phyloP scores from a whole-genome alignment of 2,888 invertebrate genomes.

The Troides aeacus region DNA sequence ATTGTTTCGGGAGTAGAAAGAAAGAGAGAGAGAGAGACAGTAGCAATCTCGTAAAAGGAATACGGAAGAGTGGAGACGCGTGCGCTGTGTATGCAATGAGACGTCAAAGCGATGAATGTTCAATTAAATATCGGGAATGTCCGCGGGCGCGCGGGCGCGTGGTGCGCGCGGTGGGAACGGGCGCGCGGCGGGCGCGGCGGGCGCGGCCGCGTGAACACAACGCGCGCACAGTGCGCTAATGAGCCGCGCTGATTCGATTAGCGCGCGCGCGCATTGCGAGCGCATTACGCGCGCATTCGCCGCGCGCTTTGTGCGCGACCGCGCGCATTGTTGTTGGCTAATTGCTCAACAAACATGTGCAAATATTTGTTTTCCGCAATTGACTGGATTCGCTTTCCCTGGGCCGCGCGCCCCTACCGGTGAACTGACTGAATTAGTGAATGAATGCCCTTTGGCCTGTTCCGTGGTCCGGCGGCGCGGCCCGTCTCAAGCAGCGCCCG shows the following conservation, averaged over 20 bases:
- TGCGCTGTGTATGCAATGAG: too few relatives aligned
- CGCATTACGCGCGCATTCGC: constrained; percentile 12
- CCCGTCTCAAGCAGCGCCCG: background rate
- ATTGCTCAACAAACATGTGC: constrained; percentile 25
- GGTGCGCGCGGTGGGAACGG: constrained; percentile 18
- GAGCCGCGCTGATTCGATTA: constrained; percentile 20
- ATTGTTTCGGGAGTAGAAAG: too few relatives aligned
- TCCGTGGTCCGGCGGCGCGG: background rate
- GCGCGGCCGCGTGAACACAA: constrained; percentile 19
- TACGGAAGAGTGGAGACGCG: too few relatives aligned
- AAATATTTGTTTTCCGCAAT: constrained; percentile 17
- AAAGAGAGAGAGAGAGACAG: too few relatives aligned
- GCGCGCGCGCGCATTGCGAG: constrained; percentile 5
- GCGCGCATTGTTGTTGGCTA: constrained; percentile 19
- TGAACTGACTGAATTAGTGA: too few relatives aligned
- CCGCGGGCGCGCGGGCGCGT: background rate
- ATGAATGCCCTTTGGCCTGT: too few relatives aligned
- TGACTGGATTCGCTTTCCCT: constrained; percentile 20
- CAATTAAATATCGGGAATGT: too few relatives aligned
- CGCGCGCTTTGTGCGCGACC: constrained; percentile 16
- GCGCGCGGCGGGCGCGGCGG: constrained; percentile 7
- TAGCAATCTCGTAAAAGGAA: too few relatives aligned
- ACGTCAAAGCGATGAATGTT: too few relatives aligned
- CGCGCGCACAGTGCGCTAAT: constrained; percentile 17
- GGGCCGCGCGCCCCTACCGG: too few relatives aligned